Conservation (phyloP, 2,888 invertebrate species). For the Meiosimyza platycephala region DNA sequence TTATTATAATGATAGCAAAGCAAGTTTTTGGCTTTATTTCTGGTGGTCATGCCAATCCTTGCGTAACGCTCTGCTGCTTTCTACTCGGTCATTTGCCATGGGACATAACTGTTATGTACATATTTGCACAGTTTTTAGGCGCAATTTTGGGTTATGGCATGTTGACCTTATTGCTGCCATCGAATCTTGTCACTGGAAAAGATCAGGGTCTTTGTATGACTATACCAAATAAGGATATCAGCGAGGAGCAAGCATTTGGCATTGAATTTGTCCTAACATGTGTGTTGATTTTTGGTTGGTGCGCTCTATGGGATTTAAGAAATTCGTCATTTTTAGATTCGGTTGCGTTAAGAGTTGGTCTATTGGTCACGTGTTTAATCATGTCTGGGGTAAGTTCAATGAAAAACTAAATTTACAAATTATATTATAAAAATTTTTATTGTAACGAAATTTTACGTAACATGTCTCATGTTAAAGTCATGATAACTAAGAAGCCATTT, state of each 20-base stretch:
- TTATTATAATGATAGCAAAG: constrained; percentile 45
- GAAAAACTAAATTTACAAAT: no score
- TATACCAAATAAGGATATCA: constrained; percentile 39
- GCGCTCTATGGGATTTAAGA: constrained; percentile 52
- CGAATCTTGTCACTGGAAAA: neutral
- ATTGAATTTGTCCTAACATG: constrained; percentile 46
- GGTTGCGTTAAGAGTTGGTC: constrained; percentile 48
- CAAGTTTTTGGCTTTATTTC: constrained; percentile 51
- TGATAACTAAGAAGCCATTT: no score
- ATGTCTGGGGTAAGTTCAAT: constrained; percentile 45
- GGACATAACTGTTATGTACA: constrained; percentile 41
- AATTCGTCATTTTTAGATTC: constrained; percentile 49
- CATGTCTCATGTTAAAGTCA: no score
- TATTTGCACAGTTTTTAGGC: constrained; percentile 45
- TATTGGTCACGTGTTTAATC: constrained; percentile 45
- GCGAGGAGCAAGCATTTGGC: constrained; percentile 34
- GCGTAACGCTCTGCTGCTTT: constrained; percentile 48
- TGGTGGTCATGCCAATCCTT: constrained; percentile 50
- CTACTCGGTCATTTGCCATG: constrained; percentile 45
- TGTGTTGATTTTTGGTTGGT: constrained; percentile 48
- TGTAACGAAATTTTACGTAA: no score
- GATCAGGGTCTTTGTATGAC: no score
- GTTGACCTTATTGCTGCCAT: constrained; percentile 38
- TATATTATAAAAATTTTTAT: no score
- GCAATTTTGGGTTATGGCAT: constrained; percentile 44